Conservation (phyloP, 2,113 vertebrate species). For the Pelusios castaneus region DNA sequence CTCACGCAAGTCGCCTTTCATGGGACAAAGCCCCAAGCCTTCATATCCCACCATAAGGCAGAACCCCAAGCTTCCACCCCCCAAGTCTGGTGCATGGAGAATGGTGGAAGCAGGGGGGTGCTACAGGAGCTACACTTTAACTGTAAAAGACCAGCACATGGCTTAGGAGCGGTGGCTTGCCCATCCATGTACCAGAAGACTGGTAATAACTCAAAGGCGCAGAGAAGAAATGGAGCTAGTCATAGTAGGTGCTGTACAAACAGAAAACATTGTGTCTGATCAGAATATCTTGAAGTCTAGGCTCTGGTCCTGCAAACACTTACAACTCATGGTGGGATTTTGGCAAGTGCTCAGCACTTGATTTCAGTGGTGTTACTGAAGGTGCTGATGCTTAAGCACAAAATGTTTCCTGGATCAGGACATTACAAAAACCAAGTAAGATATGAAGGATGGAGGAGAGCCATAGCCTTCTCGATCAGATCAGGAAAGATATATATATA, state of each 20-base stretch:
- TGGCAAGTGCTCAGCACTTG: not conserved
- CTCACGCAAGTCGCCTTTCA: too few species aligned
- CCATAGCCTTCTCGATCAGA: constrained; percentile 14
- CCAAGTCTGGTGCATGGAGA: too few species aligned
- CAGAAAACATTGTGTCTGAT: not conserved
- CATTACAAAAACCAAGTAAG: not conserved
- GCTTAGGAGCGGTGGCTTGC: too few species aligned
- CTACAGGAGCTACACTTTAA: too few species aligned
- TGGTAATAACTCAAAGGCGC: not conserved
- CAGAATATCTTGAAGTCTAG: too few species aligned
- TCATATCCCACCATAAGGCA: too few species aligned
- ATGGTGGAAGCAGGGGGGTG: too few species aligned
- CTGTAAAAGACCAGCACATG: too few species aligned
- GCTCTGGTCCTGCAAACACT: not conserved
- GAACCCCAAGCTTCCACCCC: too few species aligned
- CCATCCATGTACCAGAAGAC: too few species aligned
- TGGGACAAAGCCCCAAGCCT: too few species aligned
- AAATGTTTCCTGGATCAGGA: not conserved
- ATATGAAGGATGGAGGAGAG: not conserved
- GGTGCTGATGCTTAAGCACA: not conserved
- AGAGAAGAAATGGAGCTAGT: not conserved
- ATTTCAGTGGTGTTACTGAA: not conserved
- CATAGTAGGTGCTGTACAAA: fast-evolving
- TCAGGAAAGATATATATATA: too few species aligned
- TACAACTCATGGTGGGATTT: not conserved